These are phyloP conservation scores for Artibeus jamaicensis DNA, from an alignment of 2,797 vertebrate genomes.

Conservation along the genomic window DNA sequence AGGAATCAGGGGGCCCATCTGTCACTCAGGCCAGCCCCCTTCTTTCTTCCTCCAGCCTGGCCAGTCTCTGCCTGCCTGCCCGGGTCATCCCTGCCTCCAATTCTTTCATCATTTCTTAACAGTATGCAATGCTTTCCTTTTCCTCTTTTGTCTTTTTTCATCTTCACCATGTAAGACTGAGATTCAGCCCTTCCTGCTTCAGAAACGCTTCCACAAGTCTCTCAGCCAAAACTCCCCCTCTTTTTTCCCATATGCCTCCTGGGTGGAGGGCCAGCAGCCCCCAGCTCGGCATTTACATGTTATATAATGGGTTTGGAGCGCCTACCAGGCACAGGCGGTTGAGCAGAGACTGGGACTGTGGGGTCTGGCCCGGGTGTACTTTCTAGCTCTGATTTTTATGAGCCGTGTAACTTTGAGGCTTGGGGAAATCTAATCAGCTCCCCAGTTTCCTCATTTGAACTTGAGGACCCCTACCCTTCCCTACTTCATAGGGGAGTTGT, in stretches of 20 bases:
- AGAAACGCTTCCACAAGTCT: neutral
- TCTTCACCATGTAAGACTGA: neutral
- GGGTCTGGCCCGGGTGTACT: neutral
- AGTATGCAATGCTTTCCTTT: neutral
- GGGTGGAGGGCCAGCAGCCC: neutral
- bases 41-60: neutral
- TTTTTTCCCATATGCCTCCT: neutral
- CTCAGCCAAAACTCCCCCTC: neutral
- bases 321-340: neutral
- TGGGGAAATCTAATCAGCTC: too few species aligned
- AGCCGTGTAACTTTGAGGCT: neutral
- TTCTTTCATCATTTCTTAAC: neutral
- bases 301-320: neutral
- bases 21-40: neutral
- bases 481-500: neutral
- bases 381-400: neutral
- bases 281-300: neutral
- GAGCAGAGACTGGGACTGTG: neutral
- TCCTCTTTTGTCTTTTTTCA: neutral
- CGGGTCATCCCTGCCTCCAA: neutral
- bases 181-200: constrained; percentile 13
- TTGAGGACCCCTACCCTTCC: neutral
- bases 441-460: neutral
- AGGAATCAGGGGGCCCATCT: neutral
- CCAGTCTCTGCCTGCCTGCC: neutral